Evolutionary conservation across 2,113 vertebrate genomes (phyloP).

Genomic region (Ammodramus savannarum): DNA sequence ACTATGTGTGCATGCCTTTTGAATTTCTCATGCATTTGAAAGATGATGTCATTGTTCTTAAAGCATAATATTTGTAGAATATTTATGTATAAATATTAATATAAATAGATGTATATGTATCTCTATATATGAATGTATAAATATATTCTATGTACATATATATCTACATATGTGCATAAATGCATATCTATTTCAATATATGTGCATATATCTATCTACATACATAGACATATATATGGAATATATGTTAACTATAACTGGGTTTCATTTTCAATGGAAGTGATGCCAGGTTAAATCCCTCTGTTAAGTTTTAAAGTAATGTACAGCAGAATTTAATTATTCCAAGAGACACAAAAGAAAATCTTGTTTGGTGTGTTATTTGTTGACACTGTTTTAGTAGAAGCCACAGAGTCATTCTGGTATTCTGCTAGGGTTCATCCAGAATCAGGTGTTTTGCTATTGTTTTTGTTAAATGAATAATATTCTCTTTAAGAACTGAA

Average conservation of each 20-base stretch:
- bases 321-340: background rate
- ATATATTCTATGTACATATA: background rate
- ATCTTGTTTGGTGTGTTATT: background rate
- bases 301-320: background rate
- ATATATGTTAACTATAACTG: background rate
- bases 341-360: background rate
- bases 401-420: background rate
- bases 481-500: background rate
- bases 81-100: background rate
- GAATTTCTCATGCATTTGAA: background rate
- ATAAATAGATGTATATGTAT: background rate
- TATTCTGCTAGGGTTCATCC: background rate
- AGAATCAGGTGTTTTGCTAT: background rate
- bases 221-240: background rate
- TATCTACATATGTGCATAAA: background rate
- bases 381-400: background rate
- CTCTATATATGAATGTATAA: background rate
- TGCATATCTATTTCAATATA: background rate
- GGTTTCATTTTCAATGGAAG: background rate
- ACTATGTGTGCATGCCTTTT: accelerated
- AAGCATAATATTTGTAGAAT: background rate
- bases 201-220: no score
- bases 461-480: background rate
- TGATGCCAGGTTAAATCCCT: background rate
- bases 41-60: background rate